A percentile compares a stretch with the other conserved stretches of the same genome.
Evolutionary conservation across 2,797 vertebrate species (phyloP).

Genomic region (Brachyalestes nurse): DNA sequence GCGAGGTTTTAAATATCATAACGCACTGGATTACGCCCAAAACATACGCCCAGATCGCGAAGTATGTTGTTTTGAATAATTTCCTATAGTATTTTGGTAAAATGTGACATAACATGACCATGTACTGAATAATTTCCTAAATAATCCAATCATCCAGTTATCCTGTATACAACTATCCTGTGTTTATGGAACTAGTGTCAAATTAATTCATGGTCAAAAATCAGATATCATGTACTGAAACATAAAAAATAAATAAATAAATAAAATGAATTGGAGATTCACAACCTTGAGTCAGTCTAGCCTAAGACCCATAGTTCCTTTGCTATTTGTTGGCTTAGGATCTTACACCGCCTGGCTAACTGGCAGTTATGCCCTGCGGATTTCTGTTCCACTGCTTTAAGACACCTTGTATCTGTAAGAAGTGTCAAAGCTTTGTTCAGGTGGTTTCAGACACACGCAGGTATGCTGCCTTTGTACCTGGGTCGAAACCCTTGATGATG

Average conservation of each 20-base stretch:
- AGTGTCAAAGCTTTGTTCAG: background rate
- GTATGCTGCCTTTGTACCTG: constrained; percentile 12
- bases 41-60: no score
- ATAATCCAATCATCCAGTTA: no score
- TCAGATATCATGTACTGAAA: background rate
- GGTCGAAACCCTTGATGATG: constrained; percentile 20
- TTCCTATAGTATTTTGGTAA: no score
- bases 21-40: background rate
- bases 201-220: background rate
- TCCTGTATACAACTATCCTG: no score
- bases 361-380: background rate
- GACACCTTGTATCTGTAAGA: background rate
- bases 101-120: background rate
- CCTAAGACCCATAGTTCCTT: background rate
- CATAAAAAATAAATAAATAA: background rate
- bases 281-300: background rate
- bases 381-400: background rate
- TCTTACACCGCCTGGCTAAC: background rate
- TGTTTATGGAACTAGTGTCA: no score
- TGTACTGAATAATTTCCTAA: background rate
- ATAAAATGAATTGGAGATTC: background rate
- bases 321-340: background rate
- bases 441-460: constrained; percentile 13
- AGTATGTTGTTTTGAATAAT: no score
- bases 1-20: background rate